These are phyloP conservation scores for Typhlichthys eigenmanni DNA, from an alignment of 2,797 vertebrate genomes.

Conservation along the genomic window DNA sequence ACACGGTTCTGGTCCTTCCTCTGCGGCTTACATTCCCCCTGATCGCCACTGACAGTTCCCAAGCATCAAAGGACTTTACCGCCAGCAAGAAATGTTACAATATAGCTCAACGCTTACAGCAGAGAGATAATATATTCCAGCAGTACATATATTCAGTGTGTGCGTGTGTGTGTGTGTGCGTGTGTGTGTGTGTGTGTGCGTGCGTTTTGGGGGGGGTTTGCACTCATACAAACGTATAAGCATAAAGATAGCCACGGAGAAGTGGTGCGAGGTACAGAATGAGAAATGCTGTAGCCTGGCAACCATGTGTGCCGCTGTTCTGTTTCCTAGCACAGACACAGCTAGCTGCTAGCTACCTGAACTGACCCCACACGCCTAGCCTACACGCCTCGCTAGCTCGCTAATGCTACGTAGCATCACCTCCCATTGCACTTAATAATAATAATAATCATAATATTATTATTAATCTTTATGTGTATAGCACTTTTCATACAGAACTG, in stretches of 20 bases:
- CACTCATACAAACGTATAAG: constrained; percentile 11
- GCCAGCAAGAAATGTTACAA: constrained; percentile 29
- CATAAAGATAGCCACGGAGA: constrained; percentile 1
- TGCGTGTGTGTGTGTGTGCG: no score
- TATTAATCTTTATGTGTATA: no score
- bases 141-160: no score
- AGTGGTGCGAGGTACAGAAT: constrained; percentile 14
- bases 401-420: not conserved
- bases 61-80: constrained; percentile 55
- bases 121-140: constrained; percentile 26
- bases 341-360: constrained; percentile 56
- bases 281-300: constrained; percentile 14
- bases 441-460: no score
- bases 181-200: no score
- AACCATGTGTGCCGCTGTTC: constrained; percentile 55
- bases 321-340: constrained; percentile 32
- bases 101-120: constrained; percentile 19
- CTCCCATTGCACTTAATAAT: no score
- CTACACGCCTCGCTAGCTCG: constrained; percentile 20
- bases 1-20: constrained; percentile 17
- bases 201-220: no score
- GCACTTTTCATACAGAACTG: no score
- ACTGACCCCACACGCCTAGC: constrained; percentile 47
- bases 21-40: constrained; percentile 27
- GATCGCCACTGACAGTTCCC: constrained; percentile 34